Percentiles rank a stretch among this genome's conserved stretches.
phyloP scores from a whole-genome alignment of 2,113 vertebrate genomes.

The Tor tambroides region DNA sequence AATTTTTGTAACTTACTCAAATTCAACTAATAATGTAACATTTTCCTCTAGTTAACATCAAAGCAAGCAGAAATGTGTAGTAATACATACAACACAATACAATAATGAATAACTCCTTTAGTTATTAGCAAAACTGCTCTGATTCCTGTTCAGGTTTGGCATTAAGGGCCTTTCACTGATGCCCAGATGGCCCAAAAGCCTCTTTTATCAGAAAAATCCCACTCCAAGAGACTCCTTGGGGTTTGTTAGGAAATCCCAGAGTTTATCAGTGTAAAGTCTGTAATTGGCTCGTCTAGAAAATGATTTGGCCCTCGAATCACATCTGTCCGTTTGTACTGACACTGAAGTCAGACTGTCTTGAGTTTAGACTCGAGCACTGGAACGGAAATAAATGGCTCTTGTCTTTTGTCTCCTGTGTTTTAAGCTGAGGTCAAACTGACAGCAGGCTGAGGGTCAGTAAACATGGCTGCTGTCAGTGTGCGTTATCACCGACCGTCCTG shows the following conservation, averaged over 20 bases:
- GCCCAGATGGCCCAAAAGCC: constrained; percentile 1
- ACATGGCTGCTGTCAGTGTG: neutral
- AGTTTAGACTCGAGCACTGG: neutral
- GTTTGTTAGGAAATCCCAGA: neutral
- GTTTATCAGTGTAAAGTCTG: neutral
- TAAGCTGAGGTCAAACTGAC: constrained; percentile 22
- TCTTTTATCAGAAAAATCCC: neutral
- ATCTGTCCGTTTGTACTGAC: neutral
- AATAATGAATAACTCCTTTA: neutral
- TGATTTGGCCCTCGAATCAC: neutral
- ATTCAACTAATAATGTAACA: neutral
- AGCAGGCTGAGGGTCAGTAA: constrained; percentile 9
- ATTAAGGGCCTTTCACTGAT: constrained; percentile 6
- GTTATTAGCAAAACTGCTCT: neutral
- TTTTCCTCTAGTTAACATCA: neutral
- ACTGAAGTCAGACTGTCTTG: neutral
- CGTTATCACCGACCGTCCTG: neutral
- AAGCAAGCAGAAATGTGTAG: neutral
- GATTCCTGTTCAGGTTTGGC: neutral
- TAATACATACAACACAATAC: neutral
- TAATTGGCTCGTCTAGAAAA: neutral
- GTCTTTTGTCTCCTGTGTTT: constrained; percentile 1
- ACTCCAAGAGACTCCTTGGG: neutral
- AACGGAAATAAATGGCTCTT: neutral
- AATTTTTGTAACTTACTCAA: neutral